A percentile compares a stretch with the other conserved stretches of the same genome.
Evolutionary conservation across 2,888 invertebrate genomes (phyloP).

Genomic region (Volucella bombylans): DNA sequence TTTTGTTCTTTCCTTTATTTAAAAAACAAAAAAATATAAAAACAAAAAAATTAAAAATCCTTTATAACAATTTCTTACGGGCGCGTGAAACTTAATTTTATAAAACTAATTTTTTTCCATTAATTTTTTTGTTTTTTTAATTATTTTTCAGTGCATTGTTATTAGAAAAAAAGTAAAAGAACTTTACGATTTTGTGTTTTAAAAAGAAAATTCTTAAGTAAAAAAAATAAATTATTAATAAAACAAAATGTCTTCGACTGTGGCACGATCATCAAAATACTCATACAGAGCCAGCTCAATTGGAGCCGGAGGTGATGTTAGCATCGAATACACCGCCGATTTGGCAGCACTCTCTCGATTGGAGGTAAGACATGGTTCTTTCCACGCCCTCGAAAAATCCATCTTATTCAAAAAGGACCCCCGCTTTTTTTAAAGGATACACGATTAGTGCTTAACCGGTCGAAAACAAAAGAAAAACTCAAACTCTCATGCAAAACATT

Average conservation of each 20-base stretch:
- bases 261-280: conserved; percentile 94
- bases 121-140: conserved; percentile 47
- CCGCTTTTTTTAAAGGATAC: conserved; percentile 46
- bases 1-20: neutral
- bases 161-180: conserved; percentile 49
- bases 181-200: conserved; percentile 69
- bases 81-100: conserved; percentile 74
- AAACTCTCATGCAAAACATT: conserved; percentile 71
- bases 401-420: neutral
- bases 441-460: conserved; percentile 47
- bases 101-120: conserved; percentile 43
- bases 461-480: conserved; percentile 68
- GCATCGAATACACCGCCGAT: conserved; percentile 97
- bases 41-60: neutral
- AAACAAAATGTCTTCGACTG: conserved; percentile 87
- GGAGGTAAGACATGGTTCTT: conserved; percentile 88
- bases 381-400: conserved; percentile 12
- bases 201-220: conserved; percentile 68
- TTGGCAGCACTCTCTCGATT: conserved; percentile 96
- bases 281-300: conserved; percentile 94
- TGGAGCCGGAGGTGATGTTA: conserved; percentile 93
- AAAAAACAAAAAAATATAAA: conserved; percentile 20
- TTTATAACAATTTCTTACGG: too few relatives aligned
- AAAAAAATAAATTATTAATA: conserved; percentile 73
- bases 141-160: conserved; percentile 65